These are phyloP conservation scores for Nomia melanderi DNA, from an alignment of 1,140 invertebrate genomes.

Conservation along the genomic window DNA sequence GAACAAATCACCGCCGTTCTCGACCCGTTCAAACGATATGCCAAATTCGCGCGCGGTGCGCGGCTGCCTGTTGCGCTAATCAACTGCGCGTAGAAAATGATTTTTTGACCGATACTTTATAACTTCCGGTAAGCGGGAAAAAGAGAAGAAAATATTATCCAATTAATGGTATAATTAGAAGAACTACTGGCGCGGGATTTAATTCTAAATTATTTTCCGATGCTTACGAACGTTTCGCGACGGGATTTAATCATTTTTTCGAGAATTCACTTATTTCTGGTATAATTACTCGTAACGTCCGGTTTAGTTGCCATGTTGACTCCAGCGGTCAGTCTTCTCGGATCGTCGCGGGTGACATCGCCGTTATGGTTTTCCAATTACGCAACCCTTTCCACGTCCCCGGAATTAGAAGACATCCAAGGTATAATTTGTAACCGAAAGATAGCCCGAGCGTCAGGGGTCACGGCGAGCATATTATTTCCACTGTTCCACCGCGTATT, in stretches of 20 bases:
- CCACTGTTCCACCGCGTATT: not conserved
- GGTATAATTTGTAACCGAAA: not conserved
- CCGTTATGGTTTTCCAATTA: not conserved
- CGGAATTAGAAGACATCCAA: not conserved
- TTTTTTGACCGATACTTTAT: not conserved
- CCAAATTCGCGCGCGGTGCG: not conserved
- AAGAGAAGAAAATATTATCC: not conserved
- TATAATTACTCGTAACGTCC: too few relatives aligned
- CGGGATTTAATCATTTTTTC: too few relatives aligned
- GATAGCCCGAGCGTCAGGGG: too few relatives aligned
- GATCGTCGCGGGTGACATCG: too few relatives aligned
- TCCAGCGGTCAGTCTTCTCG: too few relatives aligned
- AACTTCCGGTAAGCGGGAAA: not conserved
- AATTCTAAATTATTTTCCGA: too few relatives aligned
- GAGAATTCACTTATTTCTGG: too few relatives aligned
- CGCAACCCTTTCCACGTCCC: not conserved
- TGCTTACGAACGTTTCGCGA: too few relatives aligned
- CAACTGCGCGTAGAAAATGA: not conserved
- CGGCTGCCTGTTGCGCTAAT: not conserved
- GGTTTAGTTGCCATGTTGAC: too few relatives aligned
- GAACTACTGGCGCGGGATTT: not conserved
- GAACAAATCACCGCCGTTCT: too few relatives aligned
- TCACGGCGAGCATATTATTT: not conserved
- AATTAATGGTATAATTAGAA: not conserved
- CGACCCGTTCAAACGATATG: too few relatives aligned